These are phyloP conservation scores for Rhogogaster chlorosoma DNA, from an alignment of 2,888 invertebrate genomes.

Conservation along the genomic window DNA sequence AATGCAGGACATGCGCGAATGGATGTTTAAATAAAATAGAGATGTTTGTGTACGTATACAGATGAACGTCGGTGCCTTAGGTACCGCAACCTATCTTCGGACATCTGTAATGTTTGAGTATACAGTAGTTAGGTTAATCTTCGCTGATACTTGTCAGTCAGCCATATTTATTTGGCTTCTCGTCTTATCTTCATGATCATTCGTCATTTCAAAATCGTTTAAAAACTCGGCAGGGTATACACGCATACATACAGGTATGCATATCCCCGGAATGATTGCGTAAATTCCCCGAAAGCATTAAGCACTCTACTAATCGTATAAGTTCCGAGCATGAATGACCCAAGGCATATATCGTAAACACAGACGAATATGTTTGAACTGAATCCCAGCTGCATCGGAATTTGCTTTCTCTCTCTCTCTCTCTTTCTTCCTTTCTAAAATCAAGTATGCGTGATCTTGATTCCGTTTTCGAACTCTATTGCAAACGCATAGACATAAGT, in stretches of 20 bases:
- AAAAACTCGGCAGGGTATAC: background rate
- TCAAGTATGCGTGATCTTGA: background rate
- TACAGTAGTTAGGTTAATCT: constrained; percentile 1
- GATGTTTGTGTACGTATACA: background rate
- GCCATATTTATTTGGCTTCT: background rate
- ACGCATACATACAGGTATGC: background rate
- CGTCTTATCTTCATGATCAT: background rate
- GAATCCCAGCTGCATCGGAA: background rate
- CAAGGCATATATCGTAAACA: background rate
- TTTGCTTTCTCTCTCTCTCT: background rate
- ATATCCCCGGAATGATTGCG: background rate
- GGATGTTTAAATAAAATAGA: background rate
- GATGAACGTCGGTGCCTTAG: background rate
- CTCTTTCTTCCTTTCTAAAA: background rate
- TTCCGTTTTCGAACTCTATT: background rate
- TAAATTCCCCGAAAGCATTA: background rate
- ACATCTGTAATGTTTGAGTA: background rate
- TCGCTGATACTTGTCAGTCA: background rate
- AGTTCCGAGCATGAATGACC: background rate
- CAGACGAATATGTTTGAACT: background rate
- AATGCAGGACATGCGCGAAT: background rate
- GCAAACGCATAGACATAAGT: background rate
- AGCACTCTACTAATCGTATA: background rate
- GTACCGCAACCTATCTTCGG: background rate
- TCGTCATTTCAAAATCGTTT: background rate